phyloP scores from a whole-genome alignment of 1,140 invertebrate species.

The Venustaconcha ellipsiformis region DNA sequence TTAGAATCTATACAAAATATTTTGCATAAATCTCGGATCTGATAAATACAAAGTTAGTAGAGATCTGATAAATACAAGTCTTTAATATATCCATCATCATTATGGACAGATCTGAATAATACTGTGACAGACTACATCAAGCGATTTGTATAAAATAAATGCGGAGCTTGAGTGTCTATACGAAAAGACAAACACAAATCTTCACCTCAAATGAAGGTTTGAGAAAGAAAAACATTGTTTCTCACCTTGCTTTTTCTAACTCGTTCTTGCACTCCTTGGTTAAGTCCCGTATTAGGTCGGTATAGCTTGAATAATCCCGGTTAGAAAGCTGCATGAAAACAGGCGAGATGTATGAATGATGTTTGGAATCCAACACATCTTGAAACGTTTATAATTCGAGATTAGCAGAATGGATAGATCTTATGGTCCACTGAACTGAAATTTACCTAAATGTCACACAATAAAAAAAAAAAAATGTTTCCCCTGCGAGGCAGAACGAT shows the following conservation, averaged over 20 bases:
- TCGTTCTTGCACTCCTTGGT: slow-evolving; percentile 56
- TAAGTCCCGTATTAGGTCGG: slow-evolving; percentile 56
- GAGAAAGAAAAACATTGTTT: not conserved
- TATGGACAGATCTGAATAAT: too few relatives aligned
- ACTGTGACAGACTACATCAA: too few relatives aligned
- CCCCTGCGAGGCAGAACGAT: not conserved
- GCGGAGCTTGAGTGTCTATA: too few relatives aligned
- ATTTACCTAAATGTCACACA: not conserved
- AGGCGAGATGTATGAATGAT: not conserved
- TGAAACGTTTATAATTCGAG: not conserved
- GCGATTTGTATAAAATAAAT: too few relatives aligned
- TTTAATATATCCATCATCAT: too few relatives aligned
- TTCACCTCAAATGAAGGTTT: too few relatives aligned
- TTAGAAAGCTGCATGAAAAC: slow-evolving; percentile 46
- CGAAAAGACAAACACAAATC: too few relatives aligned
- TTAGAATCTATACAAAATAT: too few relatives aligned
- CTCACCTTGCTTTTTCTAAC: slow-evolving; percentile 62
- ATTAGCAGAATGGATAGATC: not conserved
- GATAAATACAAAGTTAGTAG: too few relatives aligned
- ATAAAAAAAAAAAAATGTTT: not conserved
- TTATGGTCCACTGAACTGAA: too few relatives aligned
- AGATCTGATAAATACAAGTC: too few relatives aligned
- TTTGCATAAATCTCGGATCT: too few relatives aligned
- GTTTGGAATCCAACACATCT: not conserved
- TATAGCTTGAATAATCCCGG: slow-evolving; percentile 54